These are phyloP conservation scores for Cerastoderma edule DNA, from an alignment of 2,888 invertebrate genomes.

Conservation along the genomic window DNA sequence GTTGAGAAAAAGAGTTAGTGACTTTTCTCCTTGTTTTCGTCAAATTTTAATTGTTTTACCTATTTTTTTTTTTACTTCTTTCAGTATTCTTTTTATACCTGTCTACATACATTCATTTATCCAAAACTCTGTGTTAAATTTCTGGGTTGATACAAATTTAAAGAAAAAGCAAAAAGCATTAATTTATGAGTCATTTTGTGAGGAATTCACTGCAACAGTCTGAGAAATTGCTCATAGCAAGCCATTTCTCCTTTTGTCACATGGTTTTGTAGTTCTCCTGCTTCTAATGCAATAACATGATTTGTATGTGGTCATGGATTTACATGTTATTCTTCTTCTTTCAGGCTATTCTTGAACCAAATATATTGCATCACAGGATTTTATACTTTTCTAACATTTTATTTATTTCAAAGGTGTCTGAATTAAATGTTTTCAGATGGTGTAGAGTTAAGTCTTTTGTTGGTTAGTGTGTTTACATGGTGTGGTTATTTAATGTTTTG, in stretches of 20 bases:
- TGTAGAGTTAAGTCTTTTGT: too few relatives aligned
- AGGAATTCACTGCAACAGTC: background rate
- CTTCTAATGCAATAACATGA: background rate
- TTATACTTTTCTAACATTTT: background rate
- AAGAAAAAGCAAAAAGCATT: background rate
- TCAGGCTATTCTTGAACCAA: background rate
- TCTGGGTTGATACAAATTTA: background rate
- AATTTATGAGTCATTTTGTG: background rate
- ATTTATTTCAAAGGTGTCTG: background rate
- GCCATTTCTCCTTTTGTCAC: slow-evolving; percentile 4
- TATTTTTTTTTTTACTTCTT: background rate
- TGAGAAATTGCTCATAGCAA: background rate
- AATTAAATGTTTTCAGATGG: too few relatives aligned
- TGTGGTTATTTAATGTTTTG: too few relatives aligned
- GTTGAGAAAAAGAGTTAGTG: too few relatives aligned
- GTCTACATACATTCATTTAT: background rate
- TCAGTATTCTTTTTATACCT: background rate
- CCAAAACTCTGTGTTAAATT: background rate
- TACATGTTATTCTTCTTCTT: too few relatives aligned
- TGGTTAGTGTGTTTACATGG: too few relatives aligned
- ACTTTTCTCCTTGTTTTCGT: too few relatives aligned
- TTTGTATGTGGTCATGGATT: background rate
- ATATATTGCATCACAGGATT: background rate
- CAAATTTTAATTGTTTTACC: background rate
- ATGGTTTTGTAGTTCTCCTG: background rate